A percentile compares a stretch with the other conserved stretches of the same genome.
These are phyloP conservation scores for Cantharis rufa DNA, from an alignment of 2,888 invertebrate genomes.

Conservation along the genomic window DNA sequence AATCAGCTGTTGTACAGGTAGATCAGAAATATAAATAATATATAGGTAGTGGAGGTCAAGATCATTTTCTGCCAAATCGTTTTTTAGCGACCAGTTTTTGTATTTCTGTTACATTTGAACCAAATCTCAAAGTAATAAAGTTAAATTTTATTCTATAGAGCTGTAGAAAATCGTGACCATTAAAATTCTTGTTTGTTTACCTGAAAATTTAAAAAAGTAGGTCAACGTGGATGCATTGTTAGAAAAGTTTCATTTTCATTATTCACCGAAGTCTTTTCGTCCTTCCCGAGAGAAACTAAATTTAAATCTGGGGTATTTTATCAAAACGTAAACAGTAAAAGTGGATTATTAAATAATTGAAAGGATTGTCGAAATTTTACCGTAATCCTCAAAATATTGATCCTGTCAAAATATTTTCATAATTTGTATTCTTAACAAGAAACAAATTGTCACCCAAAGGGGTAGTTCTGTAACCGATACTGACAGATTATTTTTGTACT, in stretches of 20 bases:
- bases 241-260: background rate
- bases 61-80: background rate
- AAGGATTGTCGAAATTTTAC: too few species aligned
- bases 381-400: background rate
- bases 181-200: background rate
- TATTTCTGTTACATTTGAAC: background rate
- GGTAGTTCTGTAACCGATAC: conserved; percentile 27
- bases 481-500: conserved; percentile 25
- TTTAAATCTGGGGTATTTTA: background rate
- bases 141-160: background rate
- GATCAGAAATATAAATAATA: conserved; percentile 3
- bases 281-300: background rate
- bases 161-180: background rate
- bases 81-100: background rate
- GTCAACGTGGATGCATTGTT: background rate
- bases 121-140: background rate
- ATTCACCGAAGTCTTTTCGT: background rate
- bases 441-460: conserved; percentile 24
- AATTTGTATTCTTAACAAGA: conserved; percentile 27
- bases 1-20: conserved; percentile 11
- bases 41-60: conserved; percentile 10
- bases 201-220: background rate
- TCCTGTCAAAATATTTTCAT: conserved; percentile 39
- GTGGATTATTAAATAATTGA: background rate
- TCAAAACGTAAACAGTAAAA: background rate